These are phyloP conservation scores for Zaprionus lineosus DNA, from an alignment of 2,888 invertebrate genomes.

Conservation along the genomic window DNA sequence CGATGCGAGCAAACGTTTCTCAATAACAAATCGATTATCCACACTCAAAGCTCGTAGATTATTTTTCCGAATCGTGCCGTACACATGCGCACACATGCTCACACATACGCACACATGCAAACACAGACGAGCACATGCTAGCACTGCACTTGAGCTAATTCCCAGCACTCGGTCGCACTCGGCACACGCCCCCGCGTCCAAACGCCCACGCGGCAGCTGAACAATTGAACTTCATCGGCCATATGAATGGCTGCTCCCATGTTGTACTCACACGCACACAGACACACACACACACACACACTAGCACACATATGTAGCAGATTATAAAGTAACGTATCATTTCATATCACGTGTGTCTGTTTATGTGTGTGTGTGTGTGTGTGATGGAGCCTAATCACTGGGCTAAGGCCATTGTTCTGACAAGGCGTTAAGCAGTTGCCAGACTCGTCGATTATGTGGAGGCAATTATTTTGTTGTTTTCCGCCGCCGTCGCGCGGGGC, in stretches of 20 bases:
- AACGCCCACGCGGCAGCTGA: conserved; percentile 32
- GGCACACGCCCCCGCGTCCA: too few species aligned
- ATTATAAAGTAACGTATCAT: conserved; percentile 9
- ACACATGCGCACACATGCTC: conserved; percentile 66
- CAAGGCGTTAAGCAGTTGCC: conserved; percentile 75
- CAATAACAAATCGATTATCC: conserved; percentile 72
- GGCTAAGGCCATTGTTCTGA: conserved; percentile 68
- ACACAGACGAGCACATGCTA: conserved; percentile 43
- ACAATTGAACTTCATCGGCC: conserved; percentile 42
- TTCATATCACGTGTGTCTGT: too few species aligned
- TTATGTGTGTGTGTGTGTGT: conserved; percentile 9
- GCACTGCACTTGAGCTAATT: conserved; percentile 73
- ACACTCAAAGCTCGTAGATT: conserved; percentile 39
- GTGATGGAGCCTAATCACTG: conserved; percentile 46
- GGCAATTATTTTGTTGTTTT: conserved; percentile 67
- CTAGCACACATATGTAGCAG: too few species aligned
- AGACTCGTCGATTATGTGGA: conserved; percentile 54
- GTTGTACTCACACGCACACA: too few species aligned
- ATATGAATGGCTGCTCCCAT: too few species aligned
- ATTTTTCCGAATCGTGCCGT: conserved; percentile 45
- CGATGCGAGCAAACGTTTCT: conserved; percentile 40
- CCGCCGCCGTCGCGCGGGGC: conserved; percentile 42
- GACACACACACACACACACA: too few species aligned
- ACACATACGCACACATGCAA: too few species aligned
- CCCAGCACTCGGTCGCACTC: conserved; percentile 48